Evolutionary conservation across 2,888 invertebrate species (phyloP).

Genomic region (Pseudoips prasinana): DNA sequence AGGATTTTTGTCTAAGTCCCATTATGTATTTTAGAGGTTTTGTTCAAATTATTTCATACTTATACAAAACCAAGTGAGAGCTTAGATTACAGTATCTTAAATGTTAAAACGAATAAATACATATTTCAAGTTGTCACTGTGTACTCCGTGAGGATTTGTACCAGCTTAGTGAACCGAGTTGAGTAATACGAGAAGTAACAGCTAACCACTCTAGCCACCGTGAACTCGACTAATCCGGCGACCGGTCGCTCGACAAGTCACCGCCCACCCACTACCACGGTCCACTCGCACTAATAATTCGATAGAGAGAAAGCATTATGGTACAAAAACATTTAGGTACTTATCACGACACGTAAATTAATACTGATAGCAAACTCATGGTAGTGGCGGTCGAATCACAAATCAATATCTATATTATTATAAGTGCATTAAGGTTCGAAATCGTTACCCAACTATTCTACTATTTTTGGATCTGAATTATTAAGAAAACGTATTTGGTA

Average conservation of each 20-base stretch:
- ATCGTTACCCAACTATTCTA: conserved; percentile 53
- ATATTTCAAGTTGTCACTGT: conserved; percentile 41
- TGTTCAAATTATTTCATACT: conserved; percentile 32
- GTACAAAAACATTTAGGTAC: conserved; percentile 37
- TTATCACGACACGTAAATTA: conserved; percentile 23
- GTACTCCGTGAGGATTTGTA: conserved; percentile 38
- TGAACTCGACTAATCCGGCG: conserved; percentile 33
- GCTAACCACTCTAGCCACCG: conserved; percentile 26
- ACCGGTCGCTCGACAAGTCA: conserved; percentile 3
- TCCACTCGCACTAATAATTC: conserved; percentile 31
- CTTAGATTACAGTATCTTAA: conserved; percentile 41
- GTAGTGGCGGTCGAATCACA: conserved; percentile 31
- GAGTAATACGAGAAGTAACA: conserved; percentile 39
- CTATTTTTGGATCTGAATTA: conserved; percentile 43
- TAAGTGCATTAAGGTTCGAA: conserved; percentile 57
- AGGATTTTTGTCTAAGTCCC: conserved; percentile 45
- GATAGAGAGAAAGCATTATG: conserved; percentile 34
- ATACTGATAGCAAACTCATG: conserved; percentile 33
- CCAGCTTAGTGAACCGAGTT: conserved; percentile 35
- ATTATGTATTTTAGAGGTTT: conserved; percentile 33
- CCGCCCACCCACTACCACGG: conserved; percentile 34
- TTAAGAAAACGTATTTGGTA: conserved; percentile 53
- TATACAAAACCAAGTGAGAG: conserved; percentile 47
- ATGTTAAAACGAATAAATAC: conserved; percentile 39
- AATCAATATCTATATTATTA: conserved; percentile 47